These are phyloP conservation scores for Eupithecia centaureata DNA, from an alignment of 2,888 invertebrate species.

Conservation along the genomic window DNA sequence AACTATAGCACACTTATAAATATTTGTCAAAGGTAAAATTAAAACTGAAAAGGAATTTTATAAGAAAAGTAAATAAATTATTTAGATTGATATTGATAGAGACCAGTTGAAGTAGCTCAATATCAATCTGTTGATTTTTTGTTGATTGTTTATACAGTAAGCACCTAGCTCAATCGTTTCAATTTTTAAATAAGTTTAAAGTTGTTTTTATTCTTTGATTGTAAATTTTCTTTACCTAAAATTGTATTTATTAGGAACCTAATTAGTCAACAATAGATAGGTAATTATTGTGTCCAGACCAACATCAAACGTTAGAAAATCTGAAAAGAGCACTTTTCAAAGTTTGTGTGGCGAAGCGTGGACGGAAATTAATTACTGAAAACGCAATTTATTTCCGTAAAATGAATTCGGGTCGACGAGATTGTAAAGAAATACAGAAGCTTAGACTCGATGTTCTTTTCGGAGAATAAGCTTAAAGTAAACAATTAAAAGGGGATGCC, in stretches of 20 bases:
- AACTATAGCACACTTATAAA: too few species aligned
- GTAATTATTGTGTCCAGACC: not conserved
- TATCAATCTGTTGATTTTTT: too few species aligned
- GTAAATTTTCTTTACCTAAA: too few species aligned
- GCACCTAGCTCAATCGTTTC: too few species aligned
- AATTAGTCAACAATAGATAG: not conserved
- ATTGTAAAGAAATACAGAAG: constrained; percentile 11
- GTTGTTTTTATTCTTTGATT: too few species aligned
- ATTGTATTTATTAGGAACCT: not conserved
- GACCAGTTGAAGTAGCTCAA: too few species aligned
- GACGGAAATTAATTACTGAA: constrained; percentile 18
- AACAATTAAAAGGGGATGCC: constrained; percentile 6
- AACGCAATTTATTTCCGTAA: constrained; percentile 8
- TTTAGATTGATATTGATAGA: too few species aligned
- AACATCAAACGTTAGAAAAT: not conserved
- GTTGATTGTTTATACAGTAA: too few species aligned
- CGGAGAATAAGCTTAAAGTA: not conserved
- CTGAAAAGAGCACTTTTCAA: not conserved
- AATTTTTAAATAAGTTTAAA: too few species aligned
- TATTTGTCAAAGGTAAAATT: too few species aligned
- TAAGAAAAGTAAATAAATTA: too few species aligned
- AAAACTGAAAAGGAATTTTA: too few species aligned
- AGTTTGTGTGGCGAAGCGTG: not conserved
- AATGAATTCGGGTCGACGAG: not conserved
- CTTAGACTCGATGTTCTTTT: not conserved